Conservation (phyloP, 2,888 invertebrate species). For the Diachrysia chrysitis region DNA sequence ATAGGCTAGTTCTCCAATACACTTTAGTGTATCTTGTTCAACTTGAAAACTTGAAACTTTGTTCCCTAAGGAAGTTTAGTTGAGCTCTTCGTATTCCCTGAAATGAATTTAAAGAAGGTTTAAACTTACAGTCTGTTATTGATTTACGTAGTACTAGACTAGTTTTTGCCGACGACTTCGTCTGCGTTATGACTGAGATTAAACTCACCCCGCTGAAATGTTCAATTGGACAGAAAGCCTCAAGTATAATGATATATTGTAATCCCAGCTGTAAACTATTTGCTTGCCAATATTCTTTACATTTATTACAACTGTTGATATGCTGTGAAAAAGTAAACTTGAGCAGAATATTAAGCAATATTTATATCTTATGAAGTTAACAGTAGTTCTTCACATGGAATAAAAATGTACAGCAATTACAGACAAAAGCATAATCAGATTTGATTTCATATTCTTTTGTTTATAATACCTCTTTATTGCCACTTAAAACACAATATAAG, state of each 20-base stretch:
- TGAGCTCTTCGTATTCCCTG: conserved; percentile 4
- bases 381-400: neutral
- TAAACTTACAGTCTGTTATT: conserved; percentile 2
- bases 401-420: neutral
- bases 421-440: neutral
- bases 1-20: conserved; percentile 4
- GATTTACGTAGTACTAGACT: neutral
- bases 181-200: no score
- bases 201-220: no score
- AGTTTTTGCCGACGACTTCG: neutral
- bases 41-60: conserved; percentile 1
- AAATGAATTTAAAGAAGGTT: conserved; percentile 4
- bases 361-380: no score
- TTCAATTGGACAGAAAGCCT: no score
- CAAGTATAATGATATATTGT: no score
- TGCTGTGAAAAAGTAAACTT: no score
- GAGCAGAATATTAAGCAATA: no score
- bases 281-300: no score
- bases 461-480: conserved; percentile 33
- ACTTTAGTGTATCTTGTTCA: conserved; percentile 4
- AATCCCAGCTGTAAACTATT: no score
- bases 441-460: conserved; percentile 17
- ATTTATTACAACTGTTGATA: no score
- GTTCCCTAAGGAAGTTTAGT: neutral
- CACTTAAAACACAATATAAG: conserved; percentile 37